These are phyloP conservation scores for Lepilemur septentrionalis DNA, from an alignment of 2,797 vertebrate species.

Conservation along the genomic window DNA sequence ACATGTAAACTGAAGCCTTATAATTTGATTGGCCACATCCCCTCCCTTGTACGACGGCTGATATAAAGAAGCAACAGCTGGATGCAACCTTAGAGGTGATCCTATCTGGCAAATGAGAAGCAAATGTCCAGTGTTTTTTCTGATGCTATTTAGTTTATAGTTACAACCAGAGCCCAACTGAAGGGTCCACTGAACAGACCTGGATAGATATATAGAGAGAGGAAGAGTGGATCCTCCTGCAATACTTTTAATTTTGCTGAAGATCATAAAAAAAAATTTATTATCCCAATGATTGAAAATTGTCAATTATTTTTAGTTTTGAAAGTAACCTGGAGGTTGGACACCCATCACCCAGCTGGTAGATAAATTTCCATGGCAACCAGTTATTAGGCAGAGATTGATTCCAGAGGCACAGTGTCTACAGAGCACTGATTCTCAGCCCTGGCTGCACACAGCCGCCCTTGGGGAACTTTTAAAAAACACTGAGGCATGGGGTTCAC, in stretches of 20 bases:
- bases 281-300: slow-evolving; percentile 24
- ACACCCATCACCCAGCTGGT: neutral
- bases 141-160: neutral
- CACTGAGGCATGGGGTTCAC: neutral
- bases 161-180: neutral
- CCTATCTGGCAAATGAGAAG: neutral
- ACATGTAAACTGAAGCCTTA: neutral
- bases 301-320: slow-evolving; percentile 65
- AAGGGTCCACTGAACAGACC: neutral
- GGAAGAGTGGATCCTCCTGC: neutral
- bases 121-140: neutral
- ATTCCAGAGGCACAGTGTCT: slow-evolving; percentile 34
- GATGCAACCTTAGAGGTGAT: neutral
- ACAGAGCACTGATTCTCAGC: neutral
- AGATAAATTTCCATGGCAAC: slow-evolving; percentile 71
- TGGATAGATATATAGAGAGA: neutral
- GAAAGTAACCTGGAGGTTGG: slow-evolving; percentile 46
- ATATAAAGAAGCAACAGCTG: neutral
- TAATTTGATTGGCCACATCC: neutral
- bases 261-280: neutral
- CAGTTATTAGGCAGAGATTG: slow-evolving; percentile 31
- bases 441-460: neutral
- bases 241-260: neutral
- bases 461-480: neutral
- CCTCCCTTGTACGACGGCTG: neutral